Base-by-base conservation (phyloP, 2,888 invertebrate species). In the Drosophila kanekoi region DNA sequence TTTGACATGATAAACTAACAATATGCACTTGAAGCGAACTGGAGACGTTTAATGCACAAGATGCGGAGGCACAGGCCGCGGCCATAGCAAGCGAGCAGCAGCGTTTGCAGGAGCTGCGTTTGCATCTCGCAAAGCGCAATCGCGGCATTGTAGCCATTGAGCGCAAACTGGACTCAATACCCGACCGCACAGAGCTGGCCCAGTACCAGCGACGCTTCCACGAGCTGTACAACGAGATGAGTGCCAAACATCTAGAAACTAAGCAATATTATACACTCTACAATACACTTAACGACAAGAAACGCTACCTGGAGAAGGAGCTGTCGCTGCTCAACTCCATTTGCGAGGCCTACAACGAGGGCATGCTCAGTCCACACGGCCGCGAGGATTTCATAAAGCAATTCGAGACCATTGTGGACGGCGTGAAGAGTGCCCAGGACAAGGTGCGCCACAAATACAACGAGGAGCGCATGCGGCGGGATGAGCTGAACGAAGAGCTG, bases 191-290 rank as follows among this genome's bases (percentile, higher is more conserved):
- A 0, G 99, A 99, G 91, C 93, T 99, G 57, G 95, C 97, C 56
- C 99, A 99, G 91, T 99, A 99, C 92, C 98, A 99, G 91, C 95
- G 97, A 87, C 94, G 99, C 82, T 99, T 99, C 92, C 94, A 99
- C 87, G 99, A 99, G 93, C 94, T 99, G 9, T 98, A 98, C 90
- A 98, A 98, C 93, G 98, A 97, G 95, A 96, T 99, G 90, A 96
- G 98, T 71, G 96, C 97, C 32, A 98, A 98, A 89, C 98, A 99
- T 92, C 96, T 97, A 91, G 98, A 99, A 94, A 99, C 99, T 0
- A 99, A 99, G 92, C 98, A 99, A 93, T 98, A 98, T 93, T 99
- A 97, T 92, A 98, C 97, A 41, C 94, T 99, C 70, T 98, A 98
- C 93, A 99, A 99, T 92, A 98, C 98, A 2, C 93, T 99, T 57